Percentiles rank a stretch among this genome's conserved stretches.
These are phyloP conservation scores for Notolabrus celidotus DNA, from an alignment of 2,797 vertebrate genomes.

Conservation along the genomic window DNA sequence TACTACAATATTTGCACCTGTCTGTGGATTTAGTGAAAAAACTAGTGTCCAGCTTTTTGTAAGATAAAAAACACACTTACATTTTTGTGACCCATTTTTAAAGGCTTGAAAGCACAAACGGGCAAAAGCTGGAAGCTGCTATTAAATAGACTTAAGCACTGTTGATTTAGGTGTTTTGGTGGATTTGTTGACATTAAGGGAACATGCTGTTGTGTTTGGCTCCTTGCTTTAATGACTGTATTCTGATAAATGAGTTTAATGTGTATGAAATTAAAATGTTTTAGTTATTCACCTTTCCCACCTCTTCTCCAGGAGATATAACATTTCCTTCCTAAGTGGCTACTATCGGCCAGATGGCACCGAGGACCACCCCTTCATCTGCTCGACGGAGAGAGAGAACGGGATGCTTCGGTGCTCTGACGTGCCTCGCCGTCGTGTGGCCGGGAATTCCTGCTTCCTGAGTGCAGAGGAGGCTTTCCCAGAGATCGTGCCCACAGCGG, in stretches of 20 bases:
- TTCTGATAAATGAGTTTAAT: too few species aligned
- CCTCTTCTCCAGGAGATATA: constrained; percentile 86
- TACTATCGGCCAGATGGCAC: constrained; percentile 93
- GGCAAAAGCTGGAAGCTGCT: too few species aligned
- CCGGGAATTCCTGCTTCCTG: constrained; percentile 88
- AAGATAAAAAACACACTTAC: too few species aligned
- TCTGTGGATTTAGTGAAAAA: constrained; percentile 8
- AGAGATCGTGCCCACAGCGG: constrained; percentile 33
- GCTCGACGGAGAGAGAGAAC: constrained; percentile 92
- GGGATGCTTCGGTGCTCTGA: constrained; percentile 94
- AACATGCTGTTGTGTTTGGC: too few species aligned
- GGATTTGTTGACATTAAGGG: too few species aligned
- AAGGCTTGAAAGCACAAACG: too few species aligned
- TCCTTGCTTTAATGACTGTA: too few species aligned
- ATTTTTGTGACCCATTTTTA: too few species aligned
- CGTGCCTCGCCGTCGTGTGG: constrained; percentile 89
- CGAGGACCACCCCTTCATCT: constrained; percentile 96
- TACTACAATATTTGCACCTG: constrained; percentile 9
- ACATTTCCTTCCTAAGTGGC: constrained; percentile 90
- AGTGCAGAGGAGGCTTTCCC: constrained; percentile 77
- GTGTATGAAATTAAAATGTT: neutral
- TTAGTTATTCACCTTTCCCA: neutral
- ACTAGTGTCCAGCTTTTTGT: too few species aligned
- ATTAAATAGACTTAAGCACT: too few species aligned
- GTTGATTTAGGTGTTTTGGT: too few species aligned